Base-by-base conservation (phyloP, 2,113 vertebrate species). In the Gymnorhina tibicen region DNA sequence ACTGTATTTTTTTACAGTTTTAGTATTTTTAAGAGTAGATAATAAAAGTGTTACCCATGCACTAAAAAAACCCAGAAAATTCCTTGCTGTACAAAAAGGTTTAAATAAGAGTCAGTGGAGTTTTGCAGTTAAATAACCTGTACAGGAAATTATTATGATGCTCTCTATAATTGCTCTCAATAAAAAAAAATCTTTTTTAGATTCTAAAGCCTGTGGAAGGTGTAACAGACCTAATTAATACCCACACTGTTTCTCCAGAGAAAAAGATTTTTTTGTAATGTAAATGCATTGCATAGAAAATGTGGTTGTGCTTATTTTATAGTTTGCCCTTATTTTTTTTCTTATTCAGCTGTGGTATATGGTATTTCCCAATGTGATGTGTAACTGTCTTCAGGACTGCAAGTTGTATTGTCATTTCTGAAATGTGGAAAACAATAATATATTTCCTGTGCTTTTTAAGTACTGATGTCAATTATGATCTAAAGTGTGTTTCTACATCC, bases 221-320 rank as follows among this genome's bases (percentile, higher is more conserved):
- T 59, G 11, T 94, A 97, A 89, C 76, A 96, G 86, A 83, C 64
- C 93, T 98, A 96, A 97, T 97, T 96, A 97, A 97, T 97, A 87
- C 68, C 95, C 78, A 88, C 89, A 82, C 66, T 95, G 19, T 93
- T 98, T 85, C 94, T 97, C 89, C 66, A 91, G 91, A 97, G 93
- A 96, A 97, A 80, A 64, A 87, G 39, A 59, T 78, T 97, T 92
- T 97, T 95, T 82, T 91, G 30, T 94, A 93, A 97, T 91, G 28
- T 97, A 96, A 97, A 96, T 95, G 70, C 33, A 15, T 59, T 91
- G 87, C 83, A 80, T n/a, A 87, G 87, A 76, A 95, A 95, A 87
- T 88, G 67, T 89, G 95, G 62, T 46, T 94, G 49, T 96, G 89
- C 85, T 69, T 95, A 66, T 95, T 94, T 95, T 93, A 80, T 72